A percentile compares a stretch with the other conserved stretches of the same genome.
Evolutionary conservation across 1,140 invertebrate species (phyloP).

Genomic region (Pachypeltis micranthus): DNA sequence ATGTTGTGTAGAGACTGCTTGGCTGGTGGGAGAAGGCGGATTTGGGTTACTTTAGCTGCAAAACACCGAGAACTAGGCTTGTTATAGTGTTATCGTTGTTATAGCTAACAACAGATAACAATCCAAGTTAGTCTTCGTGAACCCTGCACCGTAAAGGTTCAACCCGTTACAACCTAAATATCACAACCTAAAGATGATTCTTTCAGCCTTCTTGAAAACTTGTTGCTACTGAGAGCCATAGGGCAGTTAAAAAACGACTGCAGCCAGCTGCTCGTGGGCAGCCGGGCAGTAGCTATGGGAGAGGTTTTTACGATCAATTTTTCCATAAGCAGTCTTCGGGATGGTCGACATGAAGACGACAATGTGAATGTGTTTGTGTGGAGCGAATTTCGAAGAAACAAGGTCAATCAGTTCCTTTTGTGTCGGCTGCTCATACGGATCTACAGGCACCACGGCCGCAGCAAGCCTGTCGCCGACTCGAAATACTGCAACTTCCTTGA

Average conservation of each 20-base stretch:
- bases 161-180: no score
- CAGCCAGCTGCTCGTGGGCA: conserved; percentile 4
- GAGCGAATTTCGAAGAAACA: conserved; percentile 2
- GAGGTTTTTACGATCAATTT: conserved; percentile 5
- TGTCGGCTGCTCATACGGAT: background rate
- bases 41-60: no score
- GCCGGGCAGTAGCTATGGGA: conserved; percentile 5
- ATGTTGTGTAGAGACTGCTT: no score
- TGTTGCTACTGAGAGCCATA: no score
- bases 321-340: background rate
- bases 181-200: no score
- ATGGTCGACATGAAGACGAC: conserved; percentile 11
- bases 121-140: no score
- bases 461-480: background rate
- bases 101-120: no score
- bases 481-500: conserved; percentile 6
- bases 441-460: conserved; percentile 1
- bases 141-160: no score
- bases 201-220: no score
- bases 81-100: no score
- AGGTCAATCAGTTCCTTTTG: background rate
- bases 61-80: no score
- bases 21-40: no score
- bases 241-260: background rate
- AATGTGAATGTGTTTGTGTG: conserved; percentile 6